phyloP scores from a whole-genome alignment of 2,888 invertebrate genomes.

The Clitarchus hookeri region DNA sequence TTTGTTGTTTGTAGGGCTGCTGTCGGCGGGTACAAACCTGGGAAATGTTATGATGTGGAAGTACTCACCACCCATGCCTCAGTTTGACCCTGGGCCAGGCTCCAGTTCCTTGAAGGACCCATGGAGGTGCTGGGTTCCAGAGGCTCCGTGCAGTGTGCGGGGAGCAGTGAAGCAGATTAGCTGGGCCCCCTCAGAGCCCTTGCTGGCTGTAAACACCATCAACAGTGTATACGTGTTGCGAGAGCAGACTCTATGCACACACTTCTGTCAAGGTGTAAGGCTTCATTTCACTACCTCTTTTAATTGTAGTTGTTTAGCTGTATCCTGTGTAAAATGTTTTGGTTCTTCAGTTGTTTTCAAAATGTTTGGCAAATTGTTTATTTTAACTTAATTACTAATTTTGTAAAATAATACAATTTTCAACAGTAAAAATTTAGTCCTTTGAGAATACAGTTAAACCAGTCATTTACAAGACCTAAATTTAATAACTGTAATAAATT shows the following conservation, averaged over 20 bases:
- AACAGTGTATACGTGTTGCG: slow-evolving; percentile 84
- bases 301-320: neutral
- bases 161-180: slow-evolving; percentile 55
- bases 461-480: too few species aligned
- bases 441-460: too few species aligned
- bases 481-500: too few species aligned
- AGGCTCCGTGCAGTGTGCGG: slow-evolving; percentile 61
- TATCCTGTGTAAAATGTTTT: too few species aligned
- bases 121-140: slow-evolving; percentile 82
- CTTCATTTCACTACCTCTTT: neutral
- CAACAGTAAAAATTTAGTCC: too few species aligned
- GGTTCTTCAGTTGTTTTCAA: too few species aligned
- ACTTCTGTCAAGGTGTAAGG: slow-evolving; percentile 68
- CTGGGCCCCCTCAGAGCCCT: slow-evolving; percentile 78
- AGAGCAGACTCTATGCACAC: slow-evolving; percentile 83
- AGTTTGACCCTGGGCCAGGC: neutral
- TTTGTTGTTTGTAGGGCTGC: slow-evolving; percentile 60
- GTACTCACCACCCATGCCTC: neutral
- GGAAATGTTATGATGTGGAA: slow-evolving; percentile 88
- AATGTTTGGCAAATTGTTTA: too few species aligned
- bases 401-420: too few species aligned
- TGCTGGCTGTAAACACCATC: slow-evolving; percentile 80
- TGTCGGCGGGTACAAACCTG: slow-evolving; percentile 88
- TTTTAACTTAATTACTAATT: too few species aligned
- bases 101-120: slow-evolving; percentile 59